phyloP scores from a whole-genome alignment of 2,797 vertebrate species.

The Sebastiscus tertius region DNA sequence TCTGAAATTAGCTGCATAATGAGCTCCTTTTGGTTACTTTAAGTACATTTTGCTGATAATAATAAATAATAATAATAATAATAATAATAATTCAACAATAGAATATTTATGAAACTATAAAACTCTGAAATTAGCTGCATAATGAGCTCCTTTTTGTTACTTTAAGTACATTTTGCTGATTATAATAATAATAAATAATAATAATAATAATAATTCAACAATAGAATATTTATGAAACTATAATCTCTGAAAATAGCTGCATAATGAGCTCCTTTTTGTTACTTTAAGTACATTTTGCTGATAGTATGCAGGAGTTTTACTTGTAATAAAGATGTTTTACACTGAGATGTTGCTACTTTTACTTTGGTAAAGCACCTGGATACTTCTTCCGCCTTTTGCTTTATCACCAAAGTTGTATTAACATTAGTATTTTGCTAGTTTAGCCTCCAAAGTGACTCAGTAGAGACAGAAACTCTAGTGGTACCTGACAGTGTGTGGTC shows the following conservation, averaged over 20 bases:
- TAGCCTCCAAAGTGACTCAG: accelerated
- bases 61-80: no score
- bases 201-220: no score
- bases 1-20: not conserved
- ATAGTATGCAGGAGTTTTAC: no score
- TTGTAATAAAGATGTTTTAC: not conserved
- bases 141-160: not conserved
- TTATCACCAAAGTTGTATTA: not conserved
- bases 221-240: not conserved
- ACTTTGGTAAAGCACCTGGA: not conserved
- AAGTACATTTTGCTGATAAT: not conserved
- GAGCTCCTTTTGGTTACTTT: not conserved
- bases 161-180: not conserved
- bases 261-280: not conserved
- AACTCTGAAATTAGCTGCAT: not conserved
- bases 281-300: not conserved
- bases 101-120: not conserved
- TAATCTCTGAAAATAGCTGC: not conserved
- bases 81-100: no score
- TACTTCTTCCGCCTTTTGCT: not conserved
- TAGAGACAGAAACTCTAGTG: no score
- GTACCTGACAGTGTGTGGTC: no score
- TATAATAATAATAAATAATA: no score
- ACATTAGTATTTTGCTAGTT: not conserved
- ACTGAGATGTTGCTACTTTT: not conserved